A percentile compares a stretch with the other conserved stretches of the same genome.
These are phyloP conservation scores for Myrmecobius fasciatus DNA, from an alignment of 2,113 vertebrate species.

Conservation along the genomic window DNA sequence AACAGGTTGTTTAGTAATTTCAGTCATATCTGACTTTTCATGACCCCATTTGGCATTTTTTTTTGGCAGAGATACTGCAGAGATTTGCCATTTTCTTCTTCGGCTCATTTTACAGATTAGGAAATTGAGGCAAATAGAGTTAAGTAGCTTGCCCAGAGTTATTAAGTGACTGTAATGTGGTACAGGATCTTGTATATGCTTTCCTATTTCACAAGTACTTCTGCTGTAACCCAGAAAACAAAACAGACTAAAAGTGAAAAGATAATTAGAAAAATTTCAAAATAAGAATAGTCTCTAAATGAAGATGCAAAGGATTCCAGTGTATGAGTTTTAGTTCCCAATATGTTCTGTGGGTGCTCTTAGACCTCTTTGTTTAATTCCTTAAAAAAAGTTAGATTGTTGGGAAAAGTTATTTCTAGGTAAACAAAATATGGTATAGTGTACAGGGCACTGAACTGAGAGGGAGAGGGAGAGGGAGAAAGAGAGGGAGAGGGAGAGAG, in stretches of 20 bases:
- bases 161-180: not conserved
- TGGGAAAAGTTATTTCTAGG: not conserved
- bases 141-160: too few relatives aligned
- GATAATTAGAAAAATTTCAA: not conserved
- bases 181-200: not conserved
- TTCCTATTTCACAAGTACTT: not conserved
- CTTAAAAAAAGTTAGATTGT: not conserved
- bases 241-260: not conserved
- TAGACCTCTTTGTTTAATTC: not conserved
- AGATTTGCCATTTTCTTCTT: too few relatives aligned
- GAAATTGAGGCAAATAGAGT: too few relatives aligned
- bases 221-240: not conserved
- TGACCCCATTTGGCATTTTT: too few relatives aligned
- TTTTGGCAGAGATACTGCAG: too few relatives aligned
- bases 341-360: not conserved
- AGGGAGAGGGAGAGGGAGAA: too few relatives aligned
- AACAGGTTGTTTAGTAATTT: too few relatives aligned
- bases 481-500: too few relatives aligned
- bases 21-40: too few relatives aligned
- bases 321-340: not conserved
- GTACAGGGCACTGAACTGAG: not conserved
- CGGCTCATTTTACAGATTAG: too few relatives aligned
- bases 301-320: not conserved
- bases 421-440: not conserved
- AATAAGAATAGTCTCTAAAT: not conserved